Conservation (phyloP, 2,888 invertebrate genomes). For the Acleris literana region DNA sequence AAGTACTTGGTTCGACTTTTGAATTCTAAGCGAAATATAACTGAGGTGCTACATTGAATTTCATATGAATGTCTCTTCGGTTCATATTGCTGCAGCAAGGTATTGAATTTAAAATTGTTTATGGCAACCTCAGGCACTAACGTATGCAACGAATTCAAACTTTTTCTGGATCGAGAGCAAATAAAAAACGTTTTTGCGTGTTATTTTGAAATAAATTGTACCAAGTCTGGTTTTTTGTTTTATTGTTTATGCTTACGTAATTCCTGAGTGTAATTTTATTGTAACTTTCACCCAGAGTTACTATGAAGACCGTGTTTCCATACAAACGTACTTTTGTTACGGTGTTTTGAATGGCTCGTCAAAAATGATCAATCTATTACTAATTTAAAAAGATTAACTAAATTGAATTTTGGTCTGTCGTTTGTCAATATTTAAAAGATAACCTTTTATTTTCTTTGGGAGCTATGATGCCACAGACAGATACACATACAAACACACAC, state of each 20-base stretch:
- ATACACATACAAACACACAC: too few species aligned
- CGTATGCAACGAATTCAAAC: constrained; percentile 17
- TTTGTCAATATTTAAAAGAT: too few species aligned
- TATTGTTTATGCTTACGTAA: constrained; percentile 1
- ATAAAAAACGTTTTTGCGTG: constrained; percentile 21
- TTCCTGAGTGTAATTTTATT: background rate
- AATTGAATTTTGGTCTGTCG: too few species aligned
- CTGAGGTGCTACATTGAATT: background rate
- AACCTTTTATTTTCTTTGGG: too few species aligned
- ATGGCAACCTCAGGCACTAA: constrained; percentile 6
- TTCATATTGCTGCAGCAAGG: constrained; percentile 4
- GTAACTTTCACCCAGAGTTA: too few species aligned
- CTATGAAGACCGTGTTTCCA: too few species aligned
- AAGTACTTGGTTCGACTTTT: constrained; percentile 17
- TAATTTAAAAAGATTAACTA: too few species aligned
- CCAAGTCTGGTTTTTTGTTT: constrained; percentile 5
- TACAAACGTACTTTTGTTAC: too few species aligned
- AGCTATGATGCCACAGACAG: too few species aligned
- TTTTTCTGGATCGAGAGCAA: constrained; percentile 27
- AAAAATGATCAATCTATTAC: too few species aligned
- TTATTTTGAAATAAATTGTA: constrained; percentile 16
- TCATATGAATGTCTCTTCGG: background rate
- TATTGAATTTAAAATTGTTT: constrained; percentile 18
- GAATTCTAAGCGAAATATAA: constrained; percentile 16
- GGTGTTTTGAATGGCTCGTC: too few species aligned